Percentiles rank a stretch among this genome's conserved stretches.
Conservation (phyloP, 2,888 invertebrate genomes). For the Idaea straminata region DNA sequence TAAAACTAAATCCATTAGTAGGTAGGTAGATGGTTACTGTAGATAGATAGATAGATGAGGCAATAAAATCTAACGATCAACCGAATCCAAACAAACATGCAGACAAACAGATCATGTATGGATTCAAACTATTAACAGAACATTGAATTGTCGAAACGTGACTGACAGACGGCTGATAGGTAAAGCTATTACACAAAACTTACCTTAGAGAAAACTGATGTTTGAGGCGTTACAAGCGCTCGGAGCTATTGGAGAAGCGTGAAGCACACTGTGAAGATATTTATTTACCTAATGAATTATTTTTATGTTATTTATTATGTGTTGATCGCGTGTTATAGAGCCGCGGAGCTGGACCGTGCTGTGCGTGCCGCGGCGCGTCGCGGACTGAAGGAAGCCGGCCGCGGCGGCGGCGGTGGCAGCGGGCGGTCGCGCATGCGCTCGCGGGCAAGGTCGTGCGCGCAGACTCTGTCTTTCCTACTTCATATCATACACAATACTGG, state of each 20-base stretch:
- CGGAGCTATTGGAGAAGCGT: neutral
- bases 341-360: neutral
- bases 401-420: neutral
- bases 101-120: constrained; percentile 58
- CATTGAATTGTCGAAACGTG: constrained; percentile 68
- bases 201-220: constrained; percentile 17
- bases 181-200: constrained; percentile 53
- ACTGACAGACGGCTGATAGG: constrained; percentile 42
- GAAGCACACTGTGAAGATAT: neutral
- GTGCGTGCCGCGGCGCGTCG: neutral
- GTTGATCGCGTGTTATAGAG: neutral
- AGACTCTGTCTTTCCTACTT: constrained; percentile 3
- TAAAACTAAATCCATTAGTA: constrained; percentile 44
- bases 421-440: constrained; percentile 2
- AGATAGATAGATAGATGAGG: constrained; percentile 30
- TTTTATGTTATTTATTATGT: neutral
- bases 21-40: constrained; percentile 15
- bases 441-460: constrained; percentile 3
- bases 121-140: constrained; percentile 55
- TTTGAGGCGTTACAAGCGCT: neutral
- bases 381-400: constrained; percentile 3
- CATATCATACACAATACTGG: neutral
- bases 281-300: neutral
- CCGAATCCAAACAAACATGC: constrained; percentile 46
- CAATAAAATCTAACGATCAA: constrained; percentile 54